Evolutionary conservation across 1,140 invertebrate species (phyloP).

Genomic region (Oscheius sp.): DNA sequence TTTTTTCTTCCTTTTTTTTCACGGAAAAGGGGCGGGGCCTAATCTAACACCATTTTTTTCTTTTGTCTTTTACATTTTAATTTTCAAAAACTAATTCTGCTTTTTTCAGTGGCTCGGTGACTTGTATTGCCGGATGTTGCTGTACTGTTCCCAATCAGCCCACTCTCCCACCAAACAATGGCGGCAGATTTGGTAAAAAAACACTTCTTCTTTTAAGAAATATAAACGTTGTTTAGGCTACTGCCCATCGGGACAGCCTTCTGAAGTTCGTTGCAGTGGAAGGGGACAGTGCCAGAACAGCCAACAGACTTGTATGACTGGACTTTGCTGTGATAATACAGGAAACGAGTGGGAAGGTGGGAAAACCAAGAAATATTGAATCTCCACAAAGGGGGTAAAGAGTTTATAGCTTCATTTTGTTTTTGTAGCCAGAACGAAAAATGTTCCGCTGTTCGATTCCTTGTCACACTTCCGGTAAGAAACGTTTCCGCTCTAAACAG

Average conservation of each 20-base stretch:
- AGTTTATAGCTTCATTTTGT: too few relatives aligned
- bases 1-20: too few relatives aligned
- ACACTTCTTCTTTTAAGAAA: not conserved
- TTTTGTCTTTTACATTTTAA: too few relatives aligned
- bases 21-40: too few relatives aligned
- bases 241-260: slow-evolving; percentile 31
- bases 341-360: slow-evolving; percentile 37
- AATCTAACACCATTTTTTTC: too few relatives aligned
- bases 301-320: slow-evolving; percentile 47
- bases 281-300: slow-evolving; percentile 24
- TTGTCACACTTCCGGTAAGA: too few relatives aligned
- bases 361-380: slow-evolving; percentile 5
- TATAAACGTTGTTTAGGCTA: not conserved
- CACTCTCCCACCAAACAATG: slow-evolving; percentile 7
- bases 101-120: slow-evolving; percentile 17
- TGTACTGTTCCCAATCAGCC: slow-evolving; percentile 24
- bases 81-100: too few relatives aligned
- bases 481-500: too few relatives aligned
- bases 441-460: too few relatives aligned
- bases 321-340: slow-evolving; percentile 46
- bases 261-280: slow-evolving; percentile 33
- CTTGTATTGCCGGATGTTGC: slow-evolving; percentile 33
- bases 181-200: slow-evolving; percentile 3
- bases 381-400: too few relatives aligned
- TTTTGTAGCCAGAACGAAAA: too few relatives aligned